Conservation (phyloP, 2,113 vertebrate genomes). For the Neolamprologus variostigma region DNA sequence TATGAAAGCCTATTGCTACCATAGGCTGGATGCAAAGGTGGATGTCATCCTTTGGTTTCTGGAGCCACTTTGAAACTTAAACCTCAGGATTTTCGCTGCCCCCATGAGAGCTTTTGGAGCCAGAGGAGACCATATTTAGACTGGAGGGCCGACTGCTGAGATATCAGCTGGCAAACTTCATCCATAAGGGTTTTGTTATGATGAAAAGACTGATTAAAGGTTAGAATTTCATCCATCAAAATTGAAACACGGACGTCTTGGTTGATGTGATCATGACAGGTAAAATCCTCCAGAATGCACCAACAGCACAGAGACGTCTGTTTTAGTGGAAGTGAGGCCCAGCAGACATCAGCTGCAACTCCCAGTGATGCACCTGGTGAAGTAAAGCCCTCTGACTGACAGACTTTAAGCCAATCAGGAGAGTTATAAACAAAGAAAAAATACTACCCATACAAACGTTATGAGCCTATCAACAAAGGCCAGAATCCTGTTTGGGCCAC, state of each 20-base stretch:
- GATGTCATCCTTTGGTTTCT: neutral
- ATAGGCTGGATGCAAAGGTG: neutral
- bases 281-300: neutral
- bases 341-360: neutral
- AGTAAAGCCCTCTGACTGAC: neutral
- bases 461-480: neutral
- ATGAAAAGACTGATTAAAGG: neutral
- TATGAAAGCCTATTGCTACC: neutral
- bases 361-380: neutral
- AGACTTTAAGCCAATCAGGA: neutral
- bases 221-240: neutral
- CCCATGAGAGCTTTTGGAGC: neutral
- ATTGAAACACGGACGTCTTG: accelerated
- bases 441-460: neutral
- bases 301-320: neutral
- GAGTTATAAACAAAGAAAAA: neutral
- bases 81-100: neutral
- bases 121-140: neutral
- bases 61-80: neutral
- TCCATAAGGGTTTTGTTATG: accelerated
- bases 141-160: neutral
- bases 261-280: neutral
- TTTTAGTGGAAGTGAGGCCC: neutral
- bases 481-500: neutral
- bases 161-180: neutral